Evolutionary conservation across 2,113 vertebrate species (phyloP), one percentile per base, ranked within the genome.

Genomic region (Lophius piscatorius): DNA sequence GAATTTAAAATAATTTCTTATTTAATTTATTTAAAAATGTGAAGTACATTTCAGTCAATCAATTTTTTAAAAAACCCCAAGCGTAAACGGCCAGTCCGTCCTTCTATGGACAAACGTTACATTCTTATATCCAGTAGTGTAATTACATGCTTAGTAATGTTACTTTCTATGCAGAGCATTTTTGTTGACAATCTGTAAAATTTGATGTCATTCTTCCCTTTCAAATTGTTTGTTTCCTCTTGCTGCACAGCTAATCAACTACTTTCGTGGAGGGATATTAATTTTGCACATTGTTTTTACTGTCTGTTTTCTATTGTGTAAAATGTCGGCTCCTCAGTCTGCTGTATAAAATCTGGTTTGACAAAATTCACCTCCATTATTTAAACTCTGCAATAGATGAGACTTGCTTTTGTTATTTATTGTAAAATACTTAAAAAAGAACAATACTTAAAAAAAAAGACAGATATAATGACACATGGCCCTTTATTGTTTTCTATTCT

Each of bases 291-390:
- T 54, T 29, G 1, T 55, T 36, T 57, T 21, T 39, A 34, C 6
- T 45, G 4, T 29, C 9, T 26, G 2, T 72, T 60, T 61, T 35
- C 22, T 14, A 54, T 55, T 7, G 29, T 62, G 18, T 65, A 16
- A 44, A 69, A 20, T 22, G 17, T 10, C 11, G 20, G 16, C 13
- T 13, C 11, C 35, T 71, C 17, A 34, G 17, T 17, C 2, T 24
- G 23, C 14, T 60, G 23, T 26, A 18, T 17, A 23, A 26, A 36
- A 38, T 47, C 3, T n/a, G 11, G 17, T 65, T 67, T 36, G 4
- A 56, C 65, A 44, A 57, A n/a, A 55, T 3, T n/a, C n/a, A n/a
- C n/a, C n/a, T n/a, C n/a, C 28, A 28, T 66, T 39, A 54, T 70
- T 49, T 34, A 34, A 56, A 59, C 9, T 38, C 7, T 31, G 9